Conservation (phyloP, 1,140 invertebrate species). For the Drosophila oshimai region DNA sequence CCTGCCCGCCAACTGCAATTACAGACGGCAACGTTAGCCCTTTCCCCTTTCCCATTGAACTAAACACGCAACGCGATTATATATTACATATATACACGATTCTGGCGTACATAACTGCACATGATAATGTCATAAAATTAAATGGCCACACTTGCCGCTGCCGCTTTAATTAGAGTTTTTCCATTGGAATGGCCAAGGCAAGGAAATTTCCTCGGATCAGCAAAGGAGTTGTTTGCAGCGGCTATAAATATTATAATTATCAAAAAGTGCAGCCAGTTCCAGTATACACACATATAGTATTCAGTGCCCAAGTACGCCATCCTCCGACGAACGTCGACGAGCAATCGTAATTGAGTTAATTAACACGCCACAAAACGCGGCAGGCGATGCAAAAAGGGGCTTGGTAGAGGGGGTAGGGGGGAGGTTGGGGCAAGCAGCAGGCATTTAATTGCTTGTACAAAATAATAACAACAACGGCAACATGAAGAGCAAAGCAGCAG, state of each 20-base stretch:
- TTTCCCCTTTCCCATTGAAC: not conserved
- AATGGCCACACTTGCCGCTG: conserved; percentile 68
- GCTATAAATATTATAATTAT: conserved; percentile 81
- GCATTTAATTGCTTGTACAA: conserved; percentile 78
- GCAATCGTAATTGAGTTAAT: conserved; percentile 80
- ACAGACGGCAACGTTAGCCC: conserved; percentile 46
- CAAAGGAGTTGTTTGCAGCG: conserved; percentile 22
- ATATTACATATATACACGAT: conserved; percentile 17
- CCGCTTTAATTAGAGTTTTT: conserved; percentile 76
- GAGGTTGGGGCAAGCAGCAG: conserved; percentile 38
- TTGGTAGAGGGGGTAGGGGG: not conserved
- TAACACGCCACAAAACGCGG: conserved; percentile 78
- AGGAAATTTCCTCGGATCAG: conserved; percentile 62
- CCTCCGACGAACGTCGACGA: conserved; percentile 33
- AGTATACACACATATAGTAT: too few species aligned
- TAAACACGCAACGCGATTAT: conserved; percentile 56
- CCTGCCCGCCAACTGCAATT: conserved; percentile 53
- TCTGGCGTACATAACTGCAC: conserved; percentile 64
- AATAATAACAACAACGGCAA: conserved; percentile 61
- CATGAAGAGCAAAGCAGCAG: conserved; percentile 4
- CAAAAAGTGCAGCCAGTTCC: conserved; percentile 56
- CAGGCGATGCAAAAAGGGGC: conserved; percentile 38
- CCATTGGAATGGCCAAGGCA: conserved; percentile 43
- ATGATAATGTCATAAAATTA: conserved; percentile 82
- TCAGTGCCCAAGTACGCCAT: not conserved